Conservation (phyloP, 92 coral and sea anemone species). For the Epizoanthus scotinus region DNA sequence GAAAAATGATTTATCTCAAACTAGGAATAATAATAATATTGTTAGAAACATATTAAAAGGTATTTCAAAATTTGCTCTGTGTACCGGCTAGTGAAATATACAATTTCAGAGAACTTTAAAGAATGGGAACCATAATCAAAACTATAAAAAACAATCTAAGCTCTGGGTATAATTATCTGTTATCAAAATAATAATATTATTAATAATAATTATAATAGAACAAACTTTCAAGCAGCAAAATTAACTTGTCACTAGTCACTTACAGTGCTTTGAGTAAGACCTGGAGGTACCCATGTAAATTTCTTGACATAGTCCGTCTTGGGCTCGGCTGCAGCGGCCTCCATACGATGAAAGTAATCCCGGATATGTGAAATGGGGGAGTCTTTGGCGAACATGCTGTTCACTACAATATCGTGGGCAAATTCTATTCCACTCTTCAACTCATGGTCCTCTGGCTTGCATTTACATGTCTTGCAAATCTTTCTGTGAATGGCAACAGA, state of each 20-base stretch:
- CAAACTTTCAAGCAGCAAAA: background rate
- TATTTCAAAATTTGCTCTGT: too few relatives aligned
- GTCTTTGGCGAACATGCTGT: slow-evolving; percentile 73
- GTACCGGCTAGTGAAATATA: too few relatives aligned
- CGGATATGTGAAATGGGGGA: slow-evolving; percentile 79
- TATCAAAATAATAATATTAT: too few relatives aligned
- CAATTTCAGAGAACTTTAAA: too few relatives aligned
- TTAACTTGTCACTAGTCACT: slow-evolving; percentile 29
- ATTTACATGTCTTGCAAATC: slow-evolving; percentile 98
- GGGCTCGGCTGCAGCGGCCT: slow-evolving; percentile 62
- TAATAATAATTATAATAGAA: too few relatives aligned
- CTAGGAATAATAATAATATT: too few relatives aligned
- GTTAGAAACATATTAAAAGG: too few relatives aligned
- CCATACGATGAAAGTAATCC: slow-evolving; percentile 77
- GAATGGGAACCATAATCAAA: too few relatives aligned
- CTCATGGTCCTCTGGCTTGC: slow-evolving; percentile 95
- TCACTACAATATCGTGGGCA: slow-evolving; percentile 81
- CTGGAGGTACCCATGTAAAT: slow-evolving; percentile 95
- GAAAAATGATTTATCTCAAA: too few relatives aligned
- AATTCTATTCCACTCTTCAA: slow-evolving; percentile 85
- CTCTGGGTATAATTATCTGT: too few relatives aligned
- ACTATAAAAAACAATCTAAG: too few relatives aligned
- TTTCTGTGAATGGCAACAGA: slow-evolving; percentile 56
- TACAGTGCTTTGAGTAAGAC: slow-evolving; percentile 88
- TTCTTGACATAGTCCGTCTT: slow-evolving; percentile 84